phyloP scores from a whole-genome alignment of 2,113 vertebrate genomes.

The Scatophagus argus region DNA sequence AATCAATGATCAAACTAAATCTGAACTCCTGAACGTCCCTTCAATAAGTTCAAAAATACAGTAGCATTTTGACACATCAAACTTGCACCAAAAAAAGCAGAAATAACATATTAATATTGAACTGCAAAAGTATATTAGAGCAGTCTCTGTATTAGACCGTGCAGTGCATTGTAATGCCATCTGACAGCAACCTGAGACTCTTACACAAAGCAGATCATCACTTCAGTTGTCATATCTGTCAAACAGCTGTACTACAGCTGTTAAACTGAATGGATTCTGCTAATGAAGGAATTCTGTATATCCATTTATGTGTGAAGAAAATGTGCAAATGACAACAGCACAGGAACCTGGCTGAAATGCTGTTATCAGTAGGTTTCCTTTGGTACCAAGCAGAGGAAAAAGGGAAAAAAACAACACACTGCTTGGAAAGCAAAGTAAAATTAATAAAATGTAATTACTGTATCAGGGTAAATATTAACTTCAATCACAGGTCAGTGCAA shows the following conservation, averaged over 20 bases:
- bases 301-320: background rate
- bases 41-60: conserved; percentile 34
- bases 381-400: conserved; percentile 28
- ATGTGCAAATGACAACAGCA: conserved; percentile 29
- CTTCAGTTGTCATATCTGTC: background rate
- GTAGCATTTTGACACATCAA: conserved; percentile 7
- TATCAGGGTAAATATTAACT: conserved; percentile 23
- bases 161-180: conserved; percentile 17
- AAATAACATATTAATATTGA: conserved; percentile 8
- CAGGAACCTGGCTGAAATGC: background rate
- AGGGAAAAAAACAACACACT: background rate
- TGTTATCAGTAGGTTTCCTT: conserved; percentile 30
- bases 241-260: conserved; percentile 1
- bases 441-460: background rate
- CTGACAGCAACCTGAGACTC: conserved; percentile 49
- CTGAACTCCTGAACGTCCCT: conserved; percentile 18
- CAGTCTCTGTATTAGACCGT: background rate
- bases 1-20: background rate
- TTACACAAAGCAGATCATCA: conserved; percentile 10
- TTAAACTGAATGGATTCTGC: background rate
- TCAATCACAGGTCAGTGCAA: background rate
- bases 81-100: conserved; percentile 20
- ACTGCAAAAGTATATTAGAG: background rate
- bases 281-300: conserved; percentile 8
- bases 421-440: conserved; percentile 10